Evolutionary conservation across 2,888 invertebrate species (phyloP).

Genomic region (Torymus aiolomorphi): DNA sequence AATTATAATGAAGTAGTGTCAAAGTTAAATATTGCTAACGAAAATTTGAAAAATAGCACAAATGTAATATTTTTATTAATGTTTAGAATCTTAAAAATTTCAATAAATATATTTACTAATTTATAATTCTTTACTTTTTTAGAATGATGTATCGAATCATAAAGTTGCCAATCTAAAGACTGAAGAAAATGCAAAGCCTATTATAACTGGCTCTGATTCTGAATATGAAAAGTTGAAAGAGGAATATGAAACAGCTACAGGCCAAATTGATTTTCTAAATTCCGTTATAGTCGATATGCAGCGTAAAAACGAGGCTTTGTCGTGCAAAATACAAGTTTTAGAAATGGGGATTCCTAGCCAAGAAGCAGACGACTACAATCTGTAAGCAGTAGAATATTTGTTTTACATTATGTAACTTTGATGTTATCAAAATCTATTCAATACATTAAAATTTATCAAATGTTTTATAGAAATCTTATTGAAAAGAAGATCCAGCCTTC

Average conservation of each 20-base stretch:
- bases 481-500: constrained; percentile 77
- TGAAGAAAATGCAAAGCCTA: constrained; percentile 53
- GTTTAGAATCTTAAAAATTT: background rate
- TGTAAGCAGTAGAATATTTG: constrained; percentile 71
- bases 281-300: constrained; percentile 98
- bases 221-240: constrained; percentile 75
- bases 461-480: constrained; percentile 66
- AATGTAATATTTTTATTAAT: constrained; percentile 58
- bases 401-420: background rate
- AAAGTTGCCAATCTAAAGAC: constrained; percentile 49
- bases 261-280: constrained; percentile 93
- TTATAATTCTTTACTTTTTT: constrained; percentile 25
- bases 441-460: constrained; percentile 4
- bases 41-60: constrained; percentile 69
- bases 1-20: constrained; percentile 65
- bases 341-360: constrained; percentile 80
- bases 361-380: constrained; percentile 75
- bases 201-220: constrained; percentile 51
- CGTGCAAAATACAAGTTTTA: constrained; percentile 86
- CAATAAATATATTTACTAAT: constrained; percentile 24
- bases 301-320: constrained; percentile 90
- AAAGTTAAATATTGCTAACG: constrained; percentile 66
- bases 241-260: constrained; percentile 82
- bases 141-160: constrained; percentile 44
- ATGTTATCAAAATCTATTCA: background rate